Conservation (phyloP, 2,797 vertebrate genomes). For the Hippopotamyrus pictus region DNA sequence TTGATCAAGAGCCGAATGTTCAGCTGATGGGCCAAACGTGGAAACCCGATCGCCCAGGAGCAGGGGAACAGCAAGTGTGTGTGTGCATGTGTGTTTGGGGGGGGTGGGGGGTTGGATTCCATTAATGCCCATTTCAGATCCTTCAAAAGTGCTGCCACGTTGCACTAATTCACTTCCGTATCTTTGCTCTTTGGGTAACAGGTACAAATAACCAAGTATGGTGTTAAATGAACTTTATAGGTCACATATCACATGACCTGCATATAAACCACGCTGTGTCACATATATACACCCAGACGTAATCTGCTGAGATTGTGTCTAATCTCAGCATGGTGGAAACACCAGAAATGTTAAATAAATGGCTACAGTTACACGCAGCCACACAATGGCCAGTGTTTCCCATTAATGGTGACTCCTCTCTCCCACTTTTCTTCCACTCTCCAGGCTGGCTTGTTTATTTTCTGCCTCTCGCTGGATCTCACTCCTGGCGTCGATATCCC, state of each 20-base stretch:
- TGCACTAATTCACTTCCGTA: background rate
- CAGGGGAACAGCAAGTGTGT: background rate
- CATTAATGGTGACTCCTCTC: slow-evolving; percentile 12
- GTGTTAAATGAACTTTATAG: background rate
- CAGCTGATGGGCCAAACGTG: slow-evolving; percentile 81
- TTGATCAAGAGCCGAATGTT: slow-evolving; percentile 83
- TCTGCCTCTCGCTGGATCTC: background rate
- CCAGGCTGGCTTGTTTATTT: slow-evolving; percentile 44
- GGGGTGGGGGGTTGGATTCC: slow-evolving; percentile 12
- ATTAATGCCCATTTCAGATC: background rate
- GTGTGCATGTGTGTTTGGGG: background rate
- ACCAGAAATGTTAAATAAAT: slow-evolving; percentile 16
- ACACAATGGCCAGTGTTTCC: background rate
- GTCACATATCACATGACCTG: background rate
- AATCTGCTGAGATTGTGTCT: background rate
- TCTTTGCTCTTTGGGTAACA: background rate
- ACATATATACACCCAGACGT: background rate
- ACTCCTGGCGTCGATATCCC: slow-evolving; percentile 44
- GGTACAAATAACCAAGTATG: background rate
- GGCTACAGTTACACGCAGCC: background rate
- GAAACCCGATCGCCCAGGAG: slow-evolving; percentile 78
- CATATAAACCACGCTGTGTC: background rate
- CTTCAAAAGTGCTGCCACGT: background rate
- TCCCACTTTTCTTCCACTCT: slow-evolving; percentile 47
- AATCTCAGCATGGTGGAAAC: background rate